Evolutionary conservation across 2,113 vertebrate genomes (phyloP).

Genomic region (Silurus meridionalis): DNA sequence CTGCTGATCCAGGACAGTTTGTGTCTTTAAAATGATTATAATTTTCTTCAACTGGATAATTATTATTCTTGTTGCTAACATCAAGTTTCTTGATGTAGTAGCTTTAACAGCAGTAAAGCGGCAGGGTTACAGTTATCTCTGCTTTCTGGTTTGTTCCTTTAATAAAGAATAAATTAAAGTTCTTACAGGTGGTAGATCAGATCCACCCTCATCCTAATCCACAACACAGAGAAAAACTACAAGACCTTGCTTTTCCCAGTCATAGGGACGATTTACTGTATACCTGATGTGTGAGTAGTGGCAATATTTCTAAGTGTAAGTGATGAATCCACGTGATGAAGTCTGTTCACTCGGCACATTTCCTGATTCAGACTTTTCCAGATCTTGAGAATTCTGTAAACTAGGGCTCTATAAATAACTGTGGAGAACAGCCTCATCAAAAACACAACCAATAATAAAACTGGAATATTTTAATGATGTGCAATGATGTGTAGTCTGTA

Average conservation of each 20-base stretch:
- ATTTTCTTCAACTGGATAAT: background rate
- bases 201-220: background rate
- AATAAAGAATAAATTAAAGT: background rate
- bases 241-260: background rate
- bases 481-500: background rate
- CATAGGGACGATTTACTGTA: background rate
- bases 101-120: background rate
- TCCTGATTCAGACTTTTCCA: background rate
- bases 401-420: background rate
- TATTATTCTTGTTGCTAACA: background rate
- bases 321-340: background rate
- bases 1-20: background rate
- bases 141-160: background rate
- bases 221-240: background rate
- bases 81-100: background rate
- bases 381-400: background rate
- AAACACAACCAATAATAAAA: background rate
- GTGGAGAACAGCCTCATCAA: background rate
- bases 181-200: background rate
- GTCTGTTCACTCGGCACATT: background rate
- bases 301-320: background rate
- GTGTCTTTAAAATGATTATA: background rate
- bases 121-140: too few species aligned
- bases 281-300: background rate
- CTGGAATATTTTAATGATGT: background rate